Percentiles rank a stretch among this genome's conserved stretches.
Evolutionary conservation across 2,888 invertebrate genomes (phyloP).

Genomic region (Caenorhabditis sp.): DNA sequence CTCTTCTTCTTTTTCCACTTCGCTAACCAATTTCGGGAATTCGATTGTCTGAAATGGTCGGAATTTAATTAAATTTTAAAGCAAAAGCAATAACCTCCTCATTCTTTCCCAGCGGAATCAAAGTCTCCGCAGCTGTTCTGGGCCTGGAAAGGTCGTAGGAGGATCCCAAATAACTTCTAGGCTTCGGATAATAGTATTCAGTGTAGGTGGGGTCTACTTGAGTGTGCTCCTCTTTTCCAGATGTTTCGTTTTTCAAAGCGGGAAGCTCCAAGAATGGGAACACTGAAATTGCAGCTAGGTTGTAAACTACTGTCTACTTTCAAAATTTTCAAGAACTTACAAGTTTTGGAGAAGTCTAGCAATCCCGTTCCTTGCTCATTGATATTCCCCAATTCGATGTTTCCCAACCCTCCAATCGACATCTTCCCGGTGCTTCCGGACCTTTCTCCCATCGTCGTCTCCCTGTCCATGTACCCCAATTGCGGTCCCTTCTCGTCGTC

Average conservation of each 20-base stretch:
- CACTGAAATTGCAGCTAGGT: conserved; percentile 60
- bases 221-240: conserved; percentile 29
- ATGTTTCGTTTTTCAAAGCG: conserved; percentile 62
- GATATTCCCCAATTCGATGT: conserved; percentile 57
- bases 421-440: conserved; percentile 51
- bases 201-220: conserved; percentile 60
- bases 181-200: conserved; percentile 59
- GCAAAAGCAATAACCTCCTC: background rate
- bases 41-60: conserved; percentile 17
- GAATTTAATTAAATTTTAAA: background rate
- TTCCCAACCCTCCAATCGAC: conserved; percentile 58
- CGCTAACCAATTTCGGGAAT: conserved; percentile 38
- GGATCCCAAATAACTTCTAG: conserved; percentile 45
- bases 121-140: background rate
- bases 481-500: conserved; percentile 63
- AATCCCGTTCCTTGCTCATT: conserved; percentile 68
- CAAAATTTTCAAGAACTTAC: no score
- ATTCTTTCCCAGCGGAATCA: conserved; percentile 29
- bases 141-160: conserved; percentile 29
- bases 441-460: conserved; percentile 63
- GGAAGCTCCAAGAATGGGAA: conserved; percentile 69
- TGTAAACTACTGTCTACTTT: no score
- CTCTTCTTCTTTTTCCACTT: conserved; percentile 7
- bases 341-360: conserved; percentile 65
- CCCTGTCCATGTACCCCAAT: conserved; percentile 70